These are phyloP conservation scores for Acropternis orthonyx DNA, from an alignment of 2,797 vertebrate species.

Conservation along the genomic window DNA sequence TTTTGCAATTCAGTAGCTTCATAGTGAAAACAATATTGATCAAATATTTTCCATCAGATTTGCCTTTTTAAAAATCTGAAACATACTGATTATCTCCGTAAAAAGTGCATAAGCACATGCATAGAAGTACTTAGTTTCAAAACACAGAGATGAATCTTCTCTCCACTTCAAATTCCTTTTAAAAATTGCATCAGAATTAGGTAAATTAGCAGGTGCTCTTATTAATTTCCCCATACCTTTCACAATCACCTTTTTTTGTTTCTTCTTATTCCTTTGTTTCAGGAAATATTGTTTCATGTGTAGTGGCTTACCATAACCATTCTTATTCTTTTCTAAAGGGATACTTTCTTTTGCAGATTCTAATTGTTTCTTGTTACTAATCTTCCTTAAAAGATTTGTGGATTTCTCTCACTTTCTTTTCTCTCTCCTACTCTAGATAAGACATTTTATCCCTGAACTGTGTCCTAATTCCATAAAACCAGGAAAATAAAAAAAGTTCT, in stretches of 20 bases:
- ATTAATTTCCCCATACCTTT: not conserved
- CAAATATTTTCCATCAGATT: not conserved
- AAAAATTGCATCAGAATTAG: not conserved
- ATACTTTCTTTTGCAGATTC: not conserved
- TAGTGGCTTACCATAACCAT: not conserved
- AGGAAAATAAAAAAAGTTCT: not conserved
- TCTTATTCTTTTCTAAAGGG: not conserved
- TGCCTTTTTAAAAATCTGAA: not conserved
- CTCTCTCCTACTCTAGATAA: not conserved
- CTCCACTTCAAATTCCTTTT: not conserved
- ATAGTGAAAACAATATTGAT: not conserved
- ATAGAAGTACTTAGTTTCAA: not conserved
- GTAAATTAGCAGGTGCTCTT: not conserved
- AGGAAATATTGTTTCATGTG: not conserved
- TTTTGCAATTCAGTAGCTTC: not conserved
- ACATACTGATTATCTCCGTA: not conserved
- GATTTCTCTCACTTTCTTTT: not conserved
- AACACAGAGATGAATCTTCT: not conserved
- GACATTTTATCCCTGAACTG: not conserved
- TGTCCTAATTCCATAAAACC: conserved; percentile 4
- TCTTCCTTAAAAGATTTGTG: not conserved
- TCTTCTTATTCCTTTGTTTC: not conserved
- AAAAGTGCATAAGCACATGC: not conserved
- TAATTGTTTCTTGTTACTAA: not conserved
- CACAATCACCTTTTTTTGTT: not conserved